These are phyloP conservation scores for Danaus chrysippus DNA, from an alignment of 2,888 invertebrate species.

Conservation along the genomic window DNA sequence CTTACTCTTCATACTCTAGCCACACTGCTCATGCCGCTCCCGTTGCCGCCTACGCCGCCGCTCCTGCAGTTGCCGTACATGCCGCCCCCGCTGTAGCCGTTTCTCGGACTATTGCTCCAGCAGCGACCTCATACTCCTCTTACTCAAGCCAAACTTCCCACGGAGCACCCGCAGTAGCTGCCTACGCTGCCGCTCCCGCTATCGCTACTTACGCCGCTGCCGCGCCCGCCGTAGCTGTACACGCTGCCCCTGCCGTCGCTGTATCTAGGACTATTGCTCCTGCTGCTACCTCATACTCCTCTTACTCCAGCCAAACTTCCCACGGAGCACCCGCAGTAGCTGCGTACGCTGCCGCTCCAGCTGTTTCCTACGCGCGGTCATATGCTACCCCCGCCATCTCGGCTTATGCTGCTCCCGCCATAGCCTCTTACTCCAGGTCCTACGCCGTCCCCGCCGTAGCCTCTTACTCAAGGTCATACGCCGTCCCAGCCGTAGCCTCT, in stretches of 20 bases:
- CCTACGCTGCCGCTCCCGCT: slow-evolving; percentile 44
- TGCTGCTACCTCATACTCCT: slow-evolving; percentile 34
- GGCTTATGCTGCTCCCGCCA: slow-evolving; percentile 39
- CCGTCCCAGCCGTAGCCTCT: slow-evolving; percentile 74
- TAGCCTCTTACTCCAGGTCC: slow-evolving; percentile 31
- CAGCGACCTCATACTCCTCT: slow-evolving; percentile 39
- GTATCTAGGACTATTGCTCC: slow-evolving; percentile 26
- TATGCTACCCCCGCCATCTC: slow-evolving; percentile 38
- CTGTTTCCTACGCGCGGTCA: slow-evolving; percentile 41
- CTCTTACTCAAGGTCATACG: slow-evolving; percentile 45
- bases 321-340: slow-evolving; percentile 48
- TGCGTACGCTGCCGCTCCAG: slow-evolving; percentile 39
- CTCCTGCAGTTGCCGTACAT: slow-evolving; percentile 51
- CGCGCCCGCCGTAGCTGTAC: slow-evolving; percentile 16
- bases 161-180: no score
- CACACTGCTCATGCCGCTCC: slow-evolving; percentile 40
- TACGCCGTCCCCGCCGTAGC: slow-evolving; percentile 44
- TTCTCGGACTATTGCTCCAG: slow-evolving; percentile 30
- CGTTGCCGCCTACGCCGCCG: slow-evolving; percentile 56
- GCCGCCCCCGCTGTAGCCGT: slow-evolving; percentile 28
- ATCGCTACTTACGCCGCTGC: slow-evolving; percentile 36
- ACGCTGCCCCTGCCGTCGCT: slow-evolving; percentile 31
- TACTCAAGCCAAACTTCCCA: slow-evolving; percentile 41
- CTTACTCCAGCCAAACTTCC: slow-evolving; percentile 39
- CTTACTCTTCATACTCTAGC: slow-evolving; percentile 40